Conservation (phyloP, 2,888 invertebrate genomes). For the Polyommatus icarus region DNA sequence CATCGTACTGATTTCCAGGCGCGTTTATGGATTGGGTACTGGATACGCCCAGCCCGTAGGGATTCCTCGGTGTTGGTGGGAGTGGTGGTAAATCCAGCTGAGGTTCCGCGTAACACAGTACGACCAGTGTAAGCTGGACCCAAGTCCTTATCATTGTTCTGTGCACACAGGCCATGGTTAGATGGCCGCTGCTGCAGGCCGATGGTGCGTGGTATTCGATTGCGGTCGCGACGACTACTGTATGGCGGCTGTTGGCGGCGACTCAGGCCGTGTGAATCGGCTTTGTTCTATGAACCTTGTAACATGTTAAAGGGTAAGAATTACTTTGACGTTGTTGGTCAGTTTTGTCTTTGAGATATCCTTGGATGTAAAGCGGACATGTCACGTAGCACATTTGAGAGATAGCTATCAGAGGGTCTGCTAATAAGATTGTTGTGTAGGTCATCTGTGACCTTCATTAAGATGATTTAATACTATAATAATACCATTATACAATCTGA, state of each 20-base stretch:
- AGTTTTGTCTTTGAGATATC: slow-evolving; percentile 15
- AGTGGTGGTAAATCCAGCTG: slow-evolving; percentile 81
- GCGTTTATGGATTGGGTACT: slow-evolving; percentile 65
- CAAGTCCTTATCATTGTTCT: slow-evolving; percentile 53
- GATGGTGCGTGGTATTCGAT: slow-evolving; percentile 68
- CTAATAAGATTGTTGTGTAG: not conserved
- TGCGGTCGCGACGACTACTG: slow-evolving; percentile 69
- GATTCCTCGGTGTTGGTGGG: slow-evolving; percentile 60
- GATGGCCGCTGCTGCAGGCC: slow-evolving; percentile 49
- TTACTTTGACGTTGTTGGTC: slow-evolving; percentile 9
- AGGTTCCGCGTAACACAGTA: slow-evolving; percentile 51
- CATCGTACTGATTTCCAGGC: slow-evolving; percentile 67
- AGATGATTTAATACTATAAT: not conserved
- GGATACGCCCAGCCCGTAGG: slow-evolving; percentile 63
- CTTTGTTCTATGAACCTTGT: slow-evolving; percentile 52
- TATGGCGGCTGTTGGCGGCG: slow-evolving; percentile 50
- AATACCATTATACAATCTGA: not conserved
- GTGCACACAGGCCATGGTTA: slow-evolving; percentile 65
- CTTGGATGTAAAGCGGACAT: not conserved
- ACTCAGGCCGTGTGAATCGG: slow-evolving; percentile 70
- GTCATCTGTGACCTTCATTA: not conserved
- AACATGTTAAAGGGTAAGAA: slow-evolving; percentile 37
- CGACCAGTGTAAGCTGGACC: slow-evolving; percentile 51
- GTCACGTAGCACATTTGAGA: slow-evolving; percentile 12
- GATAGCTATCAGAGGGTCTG: not conserved